Percentiles rank a stretch among this genome's conserved stretches.
phyloP scores from a whole-genome alignment of 1,140 invertebrate genomes.

The Archegozetes longisetosus region DNA sequence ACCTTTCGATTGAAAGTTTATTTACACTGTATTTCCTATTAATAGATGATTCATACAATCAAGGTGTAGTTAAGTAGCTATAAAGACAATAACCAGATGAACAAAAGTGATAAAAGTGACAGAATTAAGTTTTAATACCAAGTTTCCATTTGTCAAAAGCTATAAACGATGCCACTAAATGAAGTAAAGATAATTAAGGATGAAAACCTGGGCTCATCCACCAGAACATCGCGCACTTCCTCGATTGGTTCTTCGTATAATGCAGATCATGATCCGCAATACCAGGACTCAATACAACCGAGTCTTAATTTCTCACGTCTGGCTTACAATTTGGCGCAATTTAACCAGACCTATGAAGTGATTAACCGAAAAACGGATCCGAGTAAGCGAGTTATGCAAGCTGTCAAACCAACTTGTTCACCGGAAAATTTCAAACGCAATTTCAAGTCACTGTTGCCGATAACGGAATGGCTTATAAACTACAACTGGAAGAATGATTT shows the following conservation, averaged over 20 bases:
- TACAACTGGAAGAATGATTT: slow-evolving; percentile 21
- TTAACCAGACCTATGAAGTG: neutral
- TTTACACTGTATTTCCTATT: too few relatives aligned
- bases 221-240: neutral
- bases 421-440: neutral
- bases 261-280: neutral
- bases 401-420: neutral
- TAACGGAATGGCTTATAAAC: slow-evolving; percentile 24
- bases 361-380: neutral
- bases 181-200: too few relatives aligned
- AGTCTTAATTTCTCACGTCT: slow-evolving; percentile 5
- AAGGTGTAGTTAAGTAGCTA: too few relatives aligned
- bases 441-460: slow-evolving; percentile 18
- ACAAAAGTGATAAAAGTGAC: too few relatives aligned
- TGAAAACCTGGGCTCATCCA: too few relatives aligned
- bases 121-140: too few relatives aligned
- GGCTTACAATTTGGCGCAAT: slow-evolving; percentile 8
- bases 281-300: neutral
- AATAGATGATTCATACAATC: too few relatives aligned
- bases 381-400: neutral
- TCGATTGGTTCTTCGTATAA: neutral
- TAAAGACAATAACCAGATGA: too few relatives aligned
- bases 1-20: too few relatives aligned
- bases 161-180: too few relatives aligned
- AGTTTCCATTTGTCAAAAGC: too few relatives aligned